Evolutionary conservation across 2,888 invertebrate species (phyloP).

Genomic region (Chelonus formosanus): DNA sequence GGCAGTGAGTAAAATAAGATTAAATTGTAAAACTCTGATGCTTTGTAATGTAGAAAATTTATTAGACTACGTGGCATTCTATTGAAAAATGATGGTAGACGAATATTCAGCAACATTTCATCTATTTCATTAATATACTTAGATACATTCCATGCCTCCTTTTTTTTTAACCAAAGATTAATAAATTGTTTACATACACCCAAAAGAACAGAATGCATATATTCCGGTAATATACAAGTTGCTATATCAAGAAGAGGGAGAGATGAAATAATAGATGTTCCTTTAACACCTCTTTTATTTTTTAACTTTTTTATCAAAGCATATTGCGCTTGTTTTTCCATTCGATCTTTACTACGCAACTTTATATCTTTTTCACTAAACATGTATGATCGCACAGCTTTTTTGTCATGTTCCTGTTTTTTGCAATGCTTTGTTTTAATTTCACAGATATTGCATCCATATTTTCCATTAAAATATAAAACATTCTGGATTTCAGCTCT

Average conservation of each 20-base stretch:
- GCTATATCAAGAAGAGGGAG: constrained; percentile 33
- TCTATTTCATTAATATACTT: constrained; percentile 11
- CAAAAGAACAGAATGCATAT: constrained; percentile 35
- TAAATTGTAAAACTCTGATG: constrained; percentile 38
- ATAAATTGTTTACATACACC: constrained; percentile 32
- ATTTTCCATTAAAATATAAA: constrained; percentile 30
- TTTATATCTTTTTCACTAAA: too few relatives aligned
- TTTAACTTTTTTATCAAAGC: too few relatives aligned
- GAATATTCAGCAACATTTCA: constrained; percentile 28
- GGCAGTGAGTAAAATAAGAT: constrained; percentile 41
- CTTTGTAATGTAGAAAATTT: constrained; percentile 34
- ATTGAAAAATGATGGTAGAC: constrained; percentile 33
- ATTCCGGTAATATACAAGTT: too few relatives aligned
- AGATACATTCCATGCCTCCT: constrained; percentile 31
- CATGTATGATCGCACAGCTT: background rate
- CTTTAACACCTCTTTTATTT: constrained; percentile 31
- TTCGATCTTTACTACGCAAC: constrained; percentile 29
- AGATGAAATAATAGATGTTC: constrained; percentile 27
- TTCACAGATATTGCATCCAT: constrained; percentile 32
- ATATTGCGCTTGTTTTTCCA: constrained; percentile 24
- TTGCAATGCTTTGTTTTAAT: too few relatives aligned
- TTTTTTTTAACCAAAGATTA: constrained; percentile 22
- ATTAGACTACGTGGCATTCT: constrained; percentile 32
- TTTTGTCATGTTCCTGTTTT: constrained; percentile 6
- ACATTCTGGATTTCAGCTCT: constrained; percentile 34